phyloP scores from a whole-genome alignment of 30 jellyfish, hydroid and myxozoan species.

The Aurelia sp. region DNA sequence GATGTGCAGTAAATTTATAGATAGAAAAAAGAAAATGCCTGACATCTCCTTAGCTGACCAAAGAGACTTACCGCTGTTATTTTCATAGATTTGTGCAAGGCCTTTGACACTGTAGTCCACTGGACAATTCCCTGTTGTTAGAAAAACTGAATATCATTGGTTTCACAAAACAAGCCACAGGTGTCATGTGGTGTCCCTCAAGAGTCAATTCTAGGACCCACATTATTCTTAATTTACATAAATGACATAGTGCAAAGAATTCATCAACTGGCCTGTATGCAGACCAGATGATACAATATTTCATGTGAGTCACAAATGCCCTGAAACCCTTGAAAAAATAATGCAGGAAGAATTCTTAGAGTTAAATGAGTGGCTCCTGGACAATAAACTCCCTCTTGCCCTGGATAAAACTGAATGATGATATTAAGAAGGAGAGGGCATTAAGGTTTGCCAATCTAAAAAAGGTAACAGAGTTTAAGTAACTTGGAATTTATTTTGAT shows the following conservation, averaged over 20 bases:
- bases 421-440: constrained; percentile 57
- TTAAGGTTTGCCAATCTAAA: constrained; percentile 58
- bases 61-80: constrained; percentile 38
- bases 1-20: too few species aligned
- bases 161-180: constrained; percentile 23
- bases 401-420: constrained; percentile 55
- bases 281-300: constrained; percentile 58
- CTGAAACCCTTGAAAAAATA: constrained; percentile 51
- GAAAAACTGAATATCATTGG: constrained; percentile 23
- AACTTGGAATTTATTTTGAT: constrained; percentile 39
- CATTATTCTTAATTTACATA: constrained; percentile 12
- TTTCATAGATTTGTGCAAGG: constrained; percentile 17
- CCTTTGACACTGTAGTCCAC: constrained; percentile 39
- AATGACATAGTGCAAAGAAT: constrained; percentile 46
- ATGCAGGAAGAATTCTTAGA: constrained; percentile 47
- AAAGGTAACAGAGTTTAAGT: constrained; percentile 58
- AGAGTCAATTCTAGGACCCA: constrained; percentile 53
- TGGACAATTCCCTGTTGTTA: constrained; percentile 28
- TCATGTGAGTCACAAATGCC: constrained; percentile 53
- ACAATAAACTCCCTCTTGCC: constrained; percentile 65
- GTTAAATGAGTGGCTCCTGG: constrained; percentile 57
- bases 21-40: too few species aligned
- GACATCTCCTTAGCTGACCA: constrained; percentile 51
- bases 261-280: constrained; percentile 34
- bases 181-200: constrained; percentile 50